Percentiles rank a stretch among this genome's conserved stretches.
Conservation (phyloP, 2,113 vertebrate species). For the Oryctolagus cuniculus region DNA sequence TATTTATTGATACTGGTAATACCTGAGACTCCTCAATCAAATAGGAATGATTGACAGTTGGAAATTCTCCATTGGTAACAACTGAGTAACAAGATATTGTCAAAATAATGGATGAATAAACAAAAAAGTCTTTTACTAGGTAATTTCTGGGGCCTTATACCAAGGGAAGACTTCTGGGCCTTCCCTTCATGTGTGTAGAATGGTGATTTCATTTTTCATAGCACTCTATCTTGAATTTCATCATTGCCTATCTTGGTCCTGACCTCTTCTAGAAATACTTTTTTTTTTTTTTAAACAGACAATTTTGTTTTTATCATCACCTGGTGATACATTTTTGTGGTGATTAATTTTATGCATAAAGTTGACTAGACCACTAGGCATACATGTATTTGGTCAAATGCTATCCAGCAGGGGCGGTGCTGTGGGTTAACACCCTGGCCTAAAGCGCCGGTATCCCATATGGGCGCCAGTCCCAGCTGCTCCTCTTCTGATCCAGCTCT, state of each 20-base stretch:
- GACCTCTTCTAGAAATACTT: not conserved
- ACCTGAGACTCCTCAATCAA: not conserved
- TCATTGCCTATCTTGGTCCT: not conserved
- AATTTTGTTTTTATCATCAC: slow-evolving; percentile 10
- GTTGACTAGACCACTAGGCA: not conserved
- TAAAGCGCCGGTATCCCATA: no score
- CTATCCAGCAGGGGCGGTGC: not conserved
- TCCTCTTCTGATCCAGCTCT: no score
- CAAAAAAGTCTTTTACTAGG: not conserved
- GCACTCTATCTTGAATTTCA: not conserved
- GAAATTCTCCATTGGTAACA: not conserved
- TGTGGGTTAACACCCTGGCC: no score
- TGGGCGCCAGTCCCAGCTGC: no score
- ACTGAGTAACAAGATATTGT: not conserved
- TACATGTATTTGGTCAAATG: not conserved
- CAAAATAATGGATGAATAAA: no score
- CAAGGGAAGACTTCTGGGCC: not conserved
- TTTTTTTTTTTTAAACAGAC: not conserved
- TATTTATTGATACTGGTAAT: not conserved
- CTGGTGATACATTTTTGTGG: not conserved
- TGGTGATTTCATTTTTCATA: not conserved
- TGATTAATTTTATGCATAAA: not conserved
- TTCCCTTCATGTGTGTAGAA: not conserved
- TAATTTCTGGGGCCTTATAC: slow-evolving; percentile 9
- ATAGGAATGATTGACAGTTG: not conserved